Base-by-base conservation (phyloP, 2,797 vertebrate genomes). In the Phalanger gymnotis region DNA sequence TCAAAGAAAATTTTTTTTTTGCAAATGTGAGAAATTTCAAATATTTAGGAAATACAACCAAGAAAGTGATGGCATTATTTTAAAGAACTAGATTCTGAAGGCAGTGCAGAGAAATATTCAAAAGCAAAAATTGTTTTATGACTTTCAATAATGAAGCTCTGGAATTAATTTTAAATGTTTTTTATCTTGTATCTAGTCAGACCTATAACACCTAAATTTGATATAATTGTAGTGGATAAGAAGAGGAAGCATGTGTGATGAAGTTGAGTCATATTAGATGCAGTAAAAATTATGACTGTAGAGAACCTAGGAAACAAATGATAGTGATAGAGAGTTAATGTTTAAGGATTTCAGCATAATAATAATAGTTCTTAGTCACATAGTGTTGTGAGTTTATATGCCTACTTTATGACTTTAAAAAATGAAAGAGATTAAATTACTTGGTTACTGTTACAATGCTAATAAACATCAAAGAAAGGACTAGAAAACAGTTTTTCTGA, bases 21-120 rank as follows among this genome's bases (percentile, higher is more conserved):
- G 97, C 96, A 96, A 98, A 96, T 97, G 93, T 96, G 96, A 97
- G 96, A 98, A 95, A 94, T 91, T 97, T 97, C 40, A 57, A 52
- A 53, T 96, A 94, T 97, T 97, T 90, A 98, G 97, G 96, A 97
- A n/a, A 97, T 94, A 91, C 95, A 55, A 87, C 93, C 97, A 94
- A 98, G 96, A 96, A 51, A 0, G 96, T 97, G 94, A 97, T 96
- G 92, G 92, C 52, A 97, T 97, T 98, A 97, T 97, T 96, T 96
- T 97, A 92, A 53, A 94, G 93, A 94, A 56, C 28, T 93, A 96
- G 95, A 95, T 96, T 97, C 95, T 52, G 90, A 97, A 97, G 51
- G 55, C 66, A 96, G 61, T 40, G 27, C 56, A 95, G 95, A 96
- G 94, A 97, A 66, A 96, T 94, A 58, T 94, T 94, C 47, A 53